These are phyloP conservation scores for Drosophila equinoxialis DNA, from an alignment of 1,140 invertebrate species.

Conservation along the genomic window DNA sequence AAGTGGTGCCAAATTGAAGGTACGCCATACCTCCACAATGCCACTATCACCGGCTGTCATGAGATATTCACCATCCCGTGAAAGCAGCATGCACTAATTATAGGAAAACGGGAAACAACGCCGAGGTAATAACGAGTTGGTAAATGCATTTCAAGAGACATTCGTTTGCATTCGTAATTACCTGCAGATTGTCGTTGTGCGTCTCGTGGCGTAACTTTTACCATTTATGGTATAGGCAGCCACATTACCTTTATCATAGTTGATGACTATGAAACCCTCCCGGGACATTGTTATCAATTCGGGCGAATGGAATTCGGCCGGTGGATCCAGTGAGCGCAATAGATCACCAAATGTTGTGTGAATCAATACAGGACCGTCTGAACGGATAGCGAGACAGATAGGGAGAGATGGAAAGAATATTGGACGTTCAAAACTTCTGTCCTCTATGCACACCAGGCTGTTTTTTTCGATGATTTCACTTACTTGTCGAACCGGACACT, in stretches of 20 bases:
- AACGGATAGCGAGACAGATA: too few species aligned
- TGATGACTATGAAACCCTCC: constrained; percentile 98
- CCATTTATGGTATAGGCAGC: constrained; percentile 97
- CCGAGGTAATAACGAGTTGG: constrained; percentile 26
- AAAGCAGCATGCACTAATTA: constrained; percentile 94
- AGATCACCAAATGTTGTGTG: constrained; percentile 99
- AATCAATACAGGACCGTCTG: constrained; percentile 97
- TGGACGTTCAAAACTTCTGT: not conserved
- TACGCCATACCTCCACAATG: constrained; percentile 98
- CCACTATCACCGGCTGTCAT: constrained; percentile 98
- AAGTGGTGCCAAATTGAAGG: constrained; percentile 97
- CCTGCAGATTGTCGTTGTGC: constrained; percentile 97
- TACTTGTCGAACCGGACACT: constrained; percentile 95
- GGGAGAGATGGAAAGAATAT: not conserved
- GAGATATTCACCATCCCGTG: constrained; percentile 98
- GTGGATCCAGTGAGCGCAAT: constrained; percentile 94
- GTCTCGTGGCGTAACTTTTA: constrained; percentile 93
- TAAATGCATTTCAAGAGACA: not conserved
- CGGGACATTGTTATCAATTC: constrained; percentile 96
- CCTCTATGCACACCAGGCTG: too few species aligned
- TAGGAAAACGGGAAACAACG: not conserved
- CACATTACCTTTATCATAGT: constrained; percentile 95
- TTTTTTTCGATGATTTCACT: constrained; percentile 22
- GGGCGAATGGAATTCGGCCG: constrained; percentile 91
- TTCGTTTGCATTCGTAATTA: constrained; percentile 80